Conservation (phyloP, 2,113 vertebrate genomes). For the Saccopteryx leptura region DNA sequence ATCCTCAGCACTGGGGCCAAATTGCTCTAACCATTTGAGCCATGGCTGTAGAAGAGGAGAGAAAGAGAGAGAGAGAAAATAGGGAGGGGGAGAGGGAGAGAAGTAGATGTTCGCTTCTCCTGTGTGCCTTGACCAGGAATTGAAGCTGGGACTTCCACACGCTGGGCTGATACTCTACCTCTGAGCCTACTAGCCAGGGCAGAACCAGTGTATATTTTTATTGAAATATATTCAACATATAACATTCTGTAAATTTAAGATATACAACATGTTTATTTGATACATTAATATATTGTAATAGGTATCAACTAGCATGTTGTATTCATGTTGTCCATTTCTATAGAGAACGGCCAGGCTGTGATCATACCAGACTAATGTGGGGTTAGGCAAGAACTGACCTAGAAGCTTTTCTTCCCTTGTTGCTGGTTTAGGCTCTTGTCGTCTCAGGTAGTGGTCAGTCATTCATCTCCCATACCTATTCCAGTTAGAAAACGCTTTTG, state of each 20-base stretch:
- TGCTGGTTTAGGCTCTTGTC: neutral
- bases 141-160: too few species aligned
- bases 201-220: neutral
- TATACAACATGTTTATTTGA: neutral
- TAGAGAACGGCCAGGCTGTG: neutral
- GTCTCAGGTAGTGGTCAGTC: neutral
- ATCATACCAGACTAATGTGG: neutral
- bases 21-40: too few species aligned
- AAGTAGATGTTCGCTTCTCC: too few species aligned
- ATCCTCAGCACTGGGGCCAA: too few species aligned
- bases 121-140: too few species aligned
- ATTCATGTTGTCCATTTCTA: neutral
- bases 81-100: too few species aligned
- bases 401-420: neutral
- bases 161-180: too few species aligned
- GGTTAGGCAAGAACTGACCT: neutral
- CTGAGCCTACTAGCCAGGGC: too few species aligned
- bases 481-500: neutral
- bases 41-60: too few species aligned
- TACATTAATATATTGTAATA: neutral
- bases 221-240: neutral
- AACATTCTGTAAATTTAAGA: neutral
- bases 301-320: neutral
- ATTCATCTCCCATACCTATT: neutral
- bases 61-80: too few species aligned